These are phyloP conservation scores for Drosophila lacteicornis DNA, from an alignment of 1,140 invertebrate species.

Conservation along the genomic window DNA sequence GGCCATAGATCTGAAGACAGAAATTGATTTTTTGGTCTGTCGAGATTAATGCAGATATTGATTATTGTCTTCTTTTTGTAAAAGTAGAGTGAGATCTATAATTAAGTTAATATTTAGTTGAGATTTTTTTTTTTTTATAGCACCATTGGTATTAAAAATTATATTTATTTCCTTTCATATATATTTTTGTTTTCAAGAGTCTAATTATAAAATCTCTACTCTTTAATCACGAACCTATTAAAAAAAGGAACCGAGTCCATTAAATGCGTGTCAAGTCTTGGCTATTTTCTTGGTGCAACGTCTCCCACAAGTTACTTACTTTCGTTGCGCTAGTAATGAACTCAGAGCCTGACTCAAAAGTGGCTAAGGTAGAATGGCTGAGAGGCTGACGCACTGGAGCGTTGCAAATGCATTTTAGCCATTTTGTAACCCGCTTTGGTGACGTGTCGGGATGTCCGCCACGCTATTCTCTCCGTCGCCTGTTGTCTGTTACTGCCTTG, in stretches of 20 bases:
- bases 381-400: conserved; percentile 31
- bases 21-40: conserved; percentile 4
- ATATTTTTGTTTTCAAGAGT: too few relatives aligned
- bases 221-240: conserved; percentile 1
- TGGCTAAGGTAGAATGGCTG: conserved; percentile 11
- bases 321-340: conserved; percentile 46
- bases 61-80: neutral
- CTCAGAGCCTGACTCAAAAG: conserved; percentile 7
- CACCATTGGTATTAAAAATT: too few relatives aligned
- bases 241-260: neutral
- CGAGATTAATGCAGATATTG: neutral
- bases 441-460: conserved; percentile 55
- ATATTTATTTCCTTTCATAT: too few relatives aligned
- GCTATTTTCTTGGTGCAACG: conserved; percentile 7
- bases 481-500: conserved; percentile 39
- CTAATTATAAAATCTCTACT: too few relatives aligned
- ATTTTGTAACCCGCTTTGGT: conserved; percentile 61
- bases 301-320: conserved; percentile 37
- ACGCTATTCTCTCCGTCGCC: conserved; percentile 21
- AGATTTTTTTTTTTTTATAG: too few relatives aligned
- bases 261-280: conserved; percentile 20
- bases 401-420: conserved; percentile 75
- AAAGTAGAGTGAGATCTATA: neutral
- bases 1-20: conserved; percentile 5
- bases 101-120: too few relatives aligned